These are phyloP conservation scores for Propithecus deckenii DNA, from an alignment of 2,797 vertebrate species.

Conservation along the genomic window DNA sequence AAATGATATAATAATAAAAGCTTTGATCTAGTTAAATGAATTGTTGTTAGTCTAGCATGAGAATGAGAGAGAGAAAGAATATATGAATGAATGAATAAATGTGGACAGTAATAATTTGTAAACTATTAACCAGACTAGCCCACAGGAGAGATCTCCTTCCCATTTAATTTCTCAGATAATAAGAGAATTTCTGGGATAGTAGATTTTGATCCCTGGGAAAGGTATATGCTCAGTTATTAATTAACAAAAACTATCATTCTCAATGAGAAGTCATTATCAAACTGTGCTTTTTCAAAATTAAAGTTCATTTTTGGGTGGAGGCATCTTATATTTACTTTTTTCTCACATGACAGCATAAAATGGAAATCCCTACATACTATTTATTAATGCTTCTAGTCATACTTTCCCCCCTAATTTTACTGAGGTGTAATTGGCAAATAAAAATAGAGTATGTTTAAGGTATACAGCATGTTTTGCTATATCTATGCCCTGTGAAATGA, in stretches of 20 bases:
- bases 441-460: neutral
- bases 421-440: neutral
- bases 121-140: neutral
- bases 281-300: conserved; percentile 14
- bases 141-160: neutral
- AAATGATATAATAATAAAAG: conserved; percentile 19
- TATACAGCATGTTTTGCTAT: neutral
- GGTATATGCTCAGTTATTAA: neutral
- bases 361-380: neutral
- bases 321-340: neutral
- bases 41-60: neutral
- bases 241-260: neutral
- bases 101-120: neutral
- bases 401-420: neutral
- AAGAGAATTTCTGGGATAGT: neutral
- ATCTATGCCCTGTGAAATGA: neutral
- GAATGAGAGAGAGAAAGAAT: neutral
- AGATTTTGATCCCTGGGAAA: neutral
- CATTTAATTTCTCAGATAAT: neutral
- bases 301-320: neutral
- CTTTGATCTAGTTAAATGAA: neutral
- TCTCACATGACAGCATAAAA: neutral
- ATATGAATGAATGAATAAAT: neutral
- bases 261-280: neutral
- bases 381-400: neutral